Percentiles rank a stretch among this genome's conserved stretches.
phyloP scores from a whole-genome alignment of 2,888 invertebrate species.

The Drosophila helvetica region DNA sequence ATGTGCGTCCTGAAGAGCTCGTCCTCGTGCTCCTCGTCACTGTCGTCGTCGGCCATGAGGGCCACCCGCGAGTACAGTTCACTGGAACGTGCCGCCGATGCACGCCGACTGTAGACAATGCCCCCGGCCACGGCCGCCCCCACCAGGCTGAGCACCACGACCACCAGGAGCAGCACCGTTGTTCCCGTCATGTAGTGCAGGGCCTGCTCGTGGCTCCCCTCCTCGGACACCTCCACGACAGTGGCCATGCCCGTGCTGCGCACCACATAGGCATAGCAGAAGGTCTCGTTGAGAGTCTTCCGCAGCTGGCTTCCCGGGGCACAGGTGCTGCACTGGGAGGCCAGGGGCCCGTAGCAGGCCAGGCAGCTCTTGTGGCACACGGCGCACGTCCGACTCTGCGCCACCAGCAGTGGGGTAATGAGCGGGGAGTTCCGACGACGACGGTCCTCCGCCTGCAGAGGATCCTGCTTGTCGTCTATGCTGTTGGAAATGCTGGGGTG shows the following conservation, averaged over 20 bases:
- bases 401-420: conserved; percentile 33
- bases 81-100: conserved; percentile 25
- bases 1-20: conserved; percentile 54
- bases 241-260: conserved; percentile 77
- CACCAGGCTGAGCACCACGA: conserved; percentile 46
- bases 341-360: conserved; percentile 80
- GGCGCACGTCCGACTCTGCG: conserved; percentile 59
- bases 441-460: conserved; percentile 75
- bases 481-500: conserved; percentile 17
- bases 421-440: conserved; percentile 19
- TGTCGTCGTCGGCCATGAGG: conserved; percentile 63
- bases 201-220: conserved; percentile 15
- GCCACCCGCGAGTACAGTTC: conserved; percentile 78
- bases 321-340: conserved; percentile 81
- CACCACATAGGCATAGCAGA: conserved; percentile 80
- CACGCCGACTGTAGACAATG: conserved; percentile 46
- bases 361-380: conserved; percentile 80
- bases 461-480: conserved; percentile 56
- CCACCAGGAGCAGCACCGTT: conserved; percentile 64
- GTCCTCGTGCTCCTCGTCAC: conserved; percentile 57
- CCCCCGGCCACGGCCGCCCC: conserved; percentile 44
- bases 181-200: conserved; percentile 57
- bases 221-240: conserved; percentile 51
- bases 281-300: conserved; percentile 75
- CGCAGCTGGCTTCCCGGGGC: conserved; percentile 79